These are phyloP conservation scores for Chanos chanos DNA, from an alignment of 2,797 vertebrate species.

Conservation along the genomic window DNA sequence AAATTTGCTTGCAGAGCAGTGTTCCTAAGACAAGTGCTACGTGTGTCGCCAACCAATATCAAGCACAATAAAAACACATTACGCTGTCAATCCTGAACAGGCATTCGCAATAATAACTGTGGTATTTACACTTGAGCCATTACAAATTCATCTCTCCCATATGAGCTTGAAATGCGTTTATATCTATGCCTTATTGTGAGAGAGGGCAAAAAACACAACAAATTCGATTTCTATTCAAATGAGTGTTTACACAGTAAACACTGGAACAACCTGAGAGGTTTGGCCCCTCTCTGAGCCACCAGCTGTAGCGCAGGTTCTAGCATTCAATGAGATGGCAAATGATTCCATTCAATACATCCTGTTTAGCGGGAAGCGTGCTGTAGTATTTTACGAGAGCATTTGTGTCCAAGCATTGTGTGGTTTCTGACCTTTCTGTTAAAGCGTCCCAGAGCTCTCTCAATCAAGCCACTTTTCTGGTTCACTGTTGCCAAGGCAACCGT, in stretches of 20 bases:
- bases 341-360: constrained; percentile 19
- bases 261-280: constrained; percentile 4
- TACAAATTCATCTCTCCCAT: constrained; percentile 41
- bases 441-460: constrained; percentile 46
- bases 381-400: neutral
- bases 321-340: constrained; percentile 32
- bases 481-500: constrained; percentile 56
- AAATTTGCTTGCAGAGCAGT: no score
- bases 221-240: constrained; percentile 46
- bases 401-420: constrained; percentile 29
- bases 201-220: constrained; percentile 29
- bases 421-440: constrained; percentile 48
- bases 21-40: no score
- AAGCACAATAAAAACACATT: no score
- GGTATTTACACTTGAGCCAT: constrained; percentile 37
- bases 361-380: constrained; percentile 12
- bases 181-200: constrained; percentile 29
- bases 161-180: constrained; percentile 34
- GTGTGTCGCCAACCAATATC: no score
- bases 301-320: constrained; percentile 28
- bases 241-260: constrained; percentile 30
- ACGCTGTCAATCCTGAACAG: constrained; percentile 17
- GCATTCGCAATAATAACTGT: constrained; percentile 23
- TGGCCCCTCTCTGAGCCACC: constrained; percentile 8
- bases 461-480: constrained; percentile 45